These are phyloP conservation scores for Microplitis deprimator DNA, from an alignment of 2,888 invertebrate species.

Conservation along the genomic window DNA sequence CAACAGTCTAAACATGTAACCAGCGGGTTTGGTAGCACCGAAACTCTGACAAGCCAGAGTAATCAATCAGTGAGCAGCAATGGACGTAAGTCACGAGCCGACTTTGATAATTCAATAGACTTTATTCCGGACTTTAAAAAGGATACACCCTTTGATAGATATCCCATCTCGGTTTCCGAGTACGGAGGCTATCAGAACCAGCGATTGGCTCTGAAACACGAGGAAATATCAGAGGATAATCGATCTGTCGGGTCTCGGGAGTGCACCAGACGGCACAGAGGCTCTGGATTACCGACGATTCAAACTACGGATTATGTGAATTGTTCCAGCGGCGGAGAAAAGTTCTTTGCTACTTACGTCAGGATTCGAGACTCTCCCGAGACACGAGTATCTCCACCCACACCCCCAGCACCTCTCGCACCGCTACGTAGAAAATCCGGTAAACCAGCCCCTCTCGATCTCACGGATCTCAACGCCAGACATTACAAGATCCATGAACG, in stretches of 20 bases:
- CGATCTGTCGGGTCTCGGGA: slow-evolving; percentile 11
- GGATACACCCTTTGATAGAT: background rate
- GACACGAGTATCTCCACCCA: slow-evolving; percentile 20
- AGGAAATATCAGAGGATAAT: slow-evolving; percentile 20
- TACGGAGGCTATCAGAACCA: too few relatives aligned
- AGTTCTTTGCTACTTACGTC: slow-evolving; percentile 50
- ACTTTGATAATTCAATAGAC: slow-evolving; percentile 60
- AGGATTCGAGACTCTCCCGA: slow-evolving; percentile 49
- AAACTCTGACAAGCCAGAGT: slow-evolving; percentile 67
- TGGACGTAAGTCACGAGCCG: slow-evolving; percentile 60
- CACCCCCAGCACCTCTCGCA: background rate
- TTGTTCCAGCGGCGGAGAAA: slow-evolving; percentile 17
- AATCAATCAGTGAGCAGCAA: slow-evolving; percentile 65
- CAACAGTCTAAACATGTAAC: background rate
- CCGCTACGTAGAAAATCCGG: slow-evolving; percentile 27
- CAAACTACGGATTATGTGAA: slow-evolving; percentile 24
- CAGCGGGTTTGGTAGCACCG: slow-evolving; percentile 66
- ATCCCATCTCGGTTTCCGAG: background rate
- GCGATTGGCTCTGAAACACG: background rate
- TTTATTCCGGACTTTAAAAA: slow-evolving; percentile 19
- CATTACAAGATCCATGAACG: slow-evolving; percentile 53
- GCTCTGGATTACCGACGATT: slow-evolving; percentile 41
- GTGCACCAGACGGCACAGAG: background rate
- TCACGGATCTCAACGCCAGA: slow-evolving; percentile 51
- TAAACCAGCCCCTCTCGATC: slow-evolving; percentile 55